Evolutionary conservation across 2,888 invertebrate genomes (phyloP).

Genomic region (Volucella inflata): DNA sequence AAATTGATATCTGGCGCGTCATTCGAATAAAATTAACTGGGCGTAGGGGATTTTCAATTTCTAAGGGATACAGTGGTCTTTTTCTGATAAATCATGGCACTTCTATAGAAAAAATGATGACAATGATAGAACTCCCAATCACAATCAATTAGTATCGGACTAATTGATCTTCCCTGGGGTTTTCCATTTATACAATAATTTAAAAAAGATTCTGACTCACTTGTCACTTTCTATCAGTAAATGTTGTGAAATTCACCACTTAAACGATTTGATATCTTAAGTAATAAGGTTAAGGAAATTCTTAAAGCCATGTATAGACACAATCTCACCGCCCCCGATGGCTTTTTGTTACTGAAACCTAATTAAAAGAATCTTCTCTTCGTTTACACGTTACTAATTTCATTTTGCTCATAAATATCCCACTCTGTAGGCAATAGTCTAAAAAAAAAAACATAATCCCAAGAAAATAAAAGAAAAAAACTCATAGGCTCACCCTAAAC

Average conservation of each 20-base stretch:
- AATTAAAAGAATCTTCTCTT: constrained; percentile 14
- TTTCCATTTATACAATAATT: constrained; percentile 5
- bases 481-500: constrained; percentile 1
- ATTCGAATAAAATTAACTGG: no score
- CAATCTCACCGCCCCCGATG: not conserved
- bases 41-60: no score
- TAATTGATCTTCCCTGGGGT: constrained; percentile 11
- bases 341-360: constrained; percentile 41
- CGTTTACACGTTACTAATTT: not conserved
- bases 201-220: constrained; percentile 2
- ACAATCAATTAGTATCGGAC: not conserved
- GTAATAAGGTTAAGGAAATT: constrained; percentile 32
- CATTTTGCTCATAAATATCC: not conserved
- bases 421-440: not conserved
- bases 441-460: not conserved
- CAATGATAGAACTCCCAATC: no score
- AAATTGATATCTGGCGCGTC: no score
- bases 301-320: not conserved
- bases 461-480: not conserved
- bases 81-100: no score
- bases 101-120: no score
- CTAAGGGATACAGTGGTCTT: no score
- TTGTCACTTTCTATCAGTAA: not conserved
- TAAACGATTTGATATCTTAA: constrained; percentile 15
- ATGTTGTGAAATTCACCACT: constrained; percentile 28